Evolutionary conservation across 2,797 vertebrate genomes (phyloP).

Genomic region (Lepilemur septentrionalis): DNA sequence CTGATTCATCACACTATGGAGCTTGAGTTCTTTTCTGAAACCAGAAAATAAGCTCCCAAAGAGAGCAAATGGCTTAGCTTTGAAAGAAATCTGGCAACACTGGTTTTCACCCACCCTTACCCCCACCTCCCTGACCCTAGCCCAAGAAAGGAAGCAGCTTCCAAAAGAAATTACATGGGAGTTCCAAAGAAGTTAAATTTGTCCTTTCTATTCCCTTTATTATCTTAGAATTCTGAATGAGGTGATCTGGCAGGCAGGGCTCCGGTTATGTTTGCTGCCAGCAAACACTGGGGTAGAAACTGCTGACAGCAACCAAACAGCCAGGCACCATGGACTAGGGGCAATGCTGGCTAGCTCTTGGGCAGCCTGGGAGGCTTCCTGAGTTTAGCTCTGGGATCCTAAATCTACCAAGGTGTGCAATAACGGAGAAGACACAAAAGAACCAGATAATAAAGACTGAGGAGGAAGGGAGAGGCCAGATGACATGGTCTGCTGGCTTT

Average conservation of each 20-base stretch:
- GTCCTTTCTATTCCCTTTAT: background rate
- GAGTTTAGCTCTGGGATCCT: background rate
- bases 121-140: background rate
- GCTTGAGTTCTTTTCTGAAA: background rate
- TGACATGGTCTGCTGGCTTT: background rate
- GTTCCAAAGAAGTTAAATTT: background rate
- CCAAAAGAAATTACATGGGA: background rate
- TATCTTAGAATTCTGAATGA: background rate
- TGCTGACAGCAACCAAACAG: background rate
- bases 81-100: background rate
- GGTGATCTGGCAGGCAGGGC: background rate
- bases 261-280: background rate
- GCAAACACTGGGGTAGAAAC: background rate
- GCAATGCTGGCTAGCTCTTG: background rate
- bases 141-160: background rate
- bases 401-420: background rate
- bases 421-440: background rate
- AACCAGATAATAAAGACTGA: background rate
- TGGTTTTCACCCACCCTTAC: background rate
- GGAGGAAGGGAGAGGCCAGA: background rate
- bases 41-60: background rate
- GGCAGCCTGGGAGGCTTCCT: background rate
- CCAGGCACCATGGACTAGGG: rapidly evolving
- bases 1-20: background rate
- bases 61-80: background rate